Percentiles rank a stretch among this genome's conserved stretches.
phyloP scores from a whole-genome alignment of 1,140 invertebrate genomes.

The Trypoxylus dichotomus region DNA sequence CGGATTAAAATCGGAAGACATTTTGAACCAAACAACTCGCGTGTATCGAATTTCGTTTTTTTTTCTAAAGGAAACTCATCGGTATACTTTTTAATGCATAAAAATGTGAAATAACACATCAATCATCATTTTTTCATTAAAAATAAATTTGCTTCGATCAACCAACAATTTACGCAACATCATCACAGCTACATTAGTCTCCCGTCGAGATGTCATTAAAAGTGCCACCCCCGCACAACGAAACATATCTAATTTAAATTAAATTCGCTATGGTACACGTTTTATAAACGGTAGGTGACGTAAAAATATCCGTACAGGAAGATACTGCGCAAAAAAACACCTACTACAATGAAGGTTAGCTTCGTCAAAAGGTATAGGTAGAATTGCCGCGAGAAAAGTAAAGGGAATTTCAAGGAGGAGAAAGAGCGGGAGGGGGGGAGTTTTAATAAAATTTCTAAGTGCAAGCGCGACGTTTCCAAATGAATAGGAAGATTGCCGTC shows the following conservation, averaged over 20 bases:
- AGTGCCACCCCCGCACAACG: not conserved
- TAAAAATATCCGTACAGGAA: no score
- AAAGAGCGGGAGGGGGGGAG: not conserved
- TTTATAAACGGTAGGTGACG: no score
- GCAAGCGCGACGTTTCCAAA: not conserved
- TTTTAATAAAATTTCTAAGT: not conserved
- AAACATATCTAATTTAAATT: not conserved
- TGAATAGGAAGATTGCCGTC: no score
- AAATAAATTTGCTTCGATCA: not conserved
- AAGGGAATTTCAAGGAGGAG: no score
- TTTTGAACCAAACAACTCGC: no score
- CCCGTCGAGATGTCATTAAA: constrained; percentile 1
- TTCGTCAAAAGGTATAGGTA: no score
- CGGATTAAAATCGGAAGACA: no score
- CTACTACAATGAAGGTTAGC: no score
- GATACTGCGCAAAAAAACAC: no score
- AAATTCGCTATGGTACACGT: not conserved
- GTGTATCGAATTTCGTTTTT: no score
- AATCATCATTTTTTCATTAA: not conserved
- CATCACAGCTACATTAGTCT: not conserved
- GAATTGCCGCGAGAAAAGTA: no score
- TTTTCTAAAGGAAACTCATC: no score
- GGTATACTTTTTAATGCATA: not conserved
- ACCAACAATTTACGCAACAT: not conserved
- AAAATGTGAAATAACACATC: not conserved